Evolutionary conservation across 1,140 invertebrate genomes (phyloP), one percentile per base, ranked within the genome.

Genomic region (Leptinotarsa texana): DNA sequence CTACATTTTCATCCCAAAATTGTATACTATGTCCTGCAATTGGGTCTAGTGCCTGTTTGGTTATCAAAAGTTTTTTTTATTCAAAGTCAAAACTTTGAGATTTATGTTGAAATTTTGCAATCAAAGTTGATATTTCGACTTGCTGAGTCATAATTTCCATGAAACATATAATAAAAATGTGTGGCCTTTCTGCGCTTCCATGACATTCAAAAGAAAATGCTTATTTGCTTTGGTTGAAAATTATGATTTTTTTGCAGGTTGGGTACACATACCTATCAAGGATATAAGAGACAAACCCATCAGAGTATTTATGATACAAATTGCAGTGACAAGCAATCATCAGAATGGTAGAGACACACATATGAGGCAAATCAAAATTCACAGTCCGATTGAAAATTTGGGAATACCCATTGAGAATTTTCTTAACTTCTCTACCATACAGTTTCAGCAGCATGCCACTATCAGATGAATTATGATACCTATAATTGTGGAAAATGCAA

Each of bases 331-430:
- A 15, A 97, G 96, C 74, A 99, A 99, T 87, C 98, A 99, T 87
- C 98, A 99, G 85, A 99, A 99, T 88, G 98, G 98, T 17, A 86
- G 98, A 72, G 98, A 99, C 82, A 99, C 98, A 11, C 98, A 99
- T 84, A 94, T 99, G 89, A 89, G 98, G 66, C 96, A 98, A 86
- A 98, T 99, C 65, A 96, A 97, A 86, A 93, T 99, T 66, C 95
- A 98, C 84, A 96, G 96, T 61, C 96, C 97, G 0, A 92, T 95
- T 13, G 92, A 97, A 84, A 90, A 92, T 75, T 90, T 91, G 70
- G 90, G 92, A 74, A 89, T 94, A 78, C 90, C 91, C 13, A 86
- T 93, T 27, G 91, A 93, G 79, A 89, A 92, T 74, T 91, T 92
- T 76, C 91, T 90, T 27, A 92, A 92, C 80, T 96, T 96, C 84